Conservation (phyloP, 2,113 vertebrate genomes). For the Chionodraco myersi region DNA sequence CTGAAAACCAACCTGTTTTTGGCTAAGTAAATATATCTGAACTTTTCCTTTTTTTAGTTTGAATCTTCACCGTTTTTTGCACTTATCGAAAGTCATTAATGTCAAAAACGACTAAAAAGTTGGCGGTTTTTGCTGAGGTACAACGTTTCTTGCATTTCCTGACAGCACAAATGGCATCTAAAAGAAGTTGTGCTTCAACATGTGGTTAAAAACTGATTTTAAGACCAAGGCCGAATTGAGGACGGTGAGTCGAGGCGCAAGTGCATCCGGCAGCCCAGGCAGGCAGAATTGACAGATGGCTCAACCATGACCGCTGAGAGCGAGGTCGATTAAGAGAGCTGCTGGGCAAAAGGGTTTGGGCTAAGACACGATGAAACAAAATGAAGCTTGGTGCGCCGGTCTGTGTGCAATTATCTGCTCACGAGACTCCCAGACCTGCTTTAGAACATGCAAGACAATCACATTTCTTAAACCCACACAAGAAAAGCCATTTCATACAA, state of each 20-base stretch:
- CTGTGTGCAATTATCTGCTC: conserved; percentile 50
- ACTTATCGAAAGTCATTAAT: neutral
- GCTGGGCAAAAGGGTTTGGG: conserved; percentile 48
- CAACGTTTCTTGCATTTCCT: neutral
- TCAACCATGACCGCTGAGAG: conserved; percentile 59
- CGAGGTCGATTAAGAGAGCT: conserved; percentile 54
- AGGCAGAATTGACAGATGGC: conserved; percentile 64
- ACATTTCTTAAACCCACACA: conserved; percentile 51
- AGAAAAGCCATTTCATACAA: conserved; percentile 12
- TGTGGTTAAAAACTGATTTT: neutral
- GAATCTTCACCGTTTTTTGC: too few species aligned
- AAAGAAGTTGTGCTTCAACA: neutral
- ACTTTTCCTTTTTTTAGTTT: too few species aligned
- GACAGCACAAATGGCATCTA: neutral
- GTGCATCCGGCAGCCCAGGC: conserved; percentile 8
- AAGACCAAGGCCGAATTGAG: neutral
- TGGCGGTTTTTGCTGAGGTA: neutral
- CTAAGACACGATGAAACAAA: conserved; percentile 58
- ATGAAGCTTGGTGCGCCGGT: conserved; percentile 55
- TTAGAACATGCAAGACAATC: conserved; percentile 61
- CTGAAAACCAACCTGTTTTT: too few species aligned
- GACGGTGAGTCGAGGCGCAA: conserved; percentile 16
- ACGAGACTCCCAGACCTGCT: conserved; percentile 34
- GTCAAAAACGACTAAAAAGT: neutral
- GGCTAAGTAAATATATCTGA: too few species aligned